Evolutionary conservation across 2,888 invertebrate genomes (phyloP).

Genomic region (Ceriagrion tenellum): DNA sequence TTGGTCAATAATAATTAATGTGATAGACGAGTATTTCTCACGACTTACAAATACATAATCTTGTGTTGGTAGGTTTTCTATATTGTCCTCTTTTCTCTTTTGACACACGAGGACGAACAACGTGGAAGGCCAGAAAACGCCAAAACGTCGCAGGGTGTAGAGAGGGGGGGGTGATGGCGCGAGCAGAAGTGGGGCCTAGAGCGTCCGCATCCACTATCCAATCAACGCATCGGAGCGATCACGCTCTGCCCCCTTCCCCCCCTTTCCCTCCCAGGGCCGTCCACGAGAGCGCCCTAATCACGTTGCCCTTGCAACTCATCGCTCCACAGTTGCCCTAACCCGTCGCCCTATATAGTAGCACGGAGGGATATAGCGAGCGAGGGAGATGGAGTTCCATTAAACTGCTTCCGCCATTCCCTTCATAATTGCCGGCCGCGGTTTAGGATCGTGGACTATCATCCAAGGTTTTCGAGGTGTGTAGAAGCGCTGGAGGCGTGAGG

Average conservation of each 20-base stretch:
- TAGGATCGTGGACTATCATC: constrained; percentile 33
- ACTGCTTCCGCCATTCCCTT: constrained; percentile 41
- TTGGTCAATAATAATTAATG: too few relatives aligned
- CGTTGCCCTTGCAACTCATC: constrained; percentile 39
- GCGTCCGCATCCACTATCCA: constrained; percentile 69
- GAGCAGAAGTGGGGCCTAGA: not conserved
- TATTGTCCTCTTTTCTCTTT: too few relatives aligned
- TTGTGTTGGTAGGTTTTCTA: too few relatives aligned
- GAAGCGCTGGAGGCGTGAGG: not conserved
- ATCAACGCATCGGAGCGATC: constrained; percentile 41
- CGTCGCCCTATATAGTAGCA: not conserved
- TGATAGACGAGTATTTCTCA: too few relatives aligned
- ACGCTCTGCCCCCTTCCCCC: constrained; percentile 40
- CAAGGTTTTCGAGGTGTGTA: not conserved
- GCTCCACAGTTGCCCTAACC: constrained; percentile 38
- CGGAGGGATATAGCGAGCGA: not conserved
- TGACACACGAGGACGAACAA: not conserved
- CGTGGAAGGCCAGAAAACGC: not conserved
- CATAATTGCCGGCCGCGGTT: constrained; percentile 60
- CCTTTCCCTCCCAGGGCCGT: not conserved
- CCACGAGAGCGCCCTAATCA: not conserved
- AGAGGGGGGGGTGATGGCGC: not conserved
- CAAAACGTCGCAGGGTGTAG: not conserved
- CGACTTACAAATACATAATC: too few relatives aligned
- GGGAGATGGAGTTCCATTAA: constrained; percentile 56